A percentile compares a stretch with the other conserved stretches of the same genome.
Conservation (phyloP, 2,797 vertebrate genomes). For the Melopsittacus undulatus region DNA sequence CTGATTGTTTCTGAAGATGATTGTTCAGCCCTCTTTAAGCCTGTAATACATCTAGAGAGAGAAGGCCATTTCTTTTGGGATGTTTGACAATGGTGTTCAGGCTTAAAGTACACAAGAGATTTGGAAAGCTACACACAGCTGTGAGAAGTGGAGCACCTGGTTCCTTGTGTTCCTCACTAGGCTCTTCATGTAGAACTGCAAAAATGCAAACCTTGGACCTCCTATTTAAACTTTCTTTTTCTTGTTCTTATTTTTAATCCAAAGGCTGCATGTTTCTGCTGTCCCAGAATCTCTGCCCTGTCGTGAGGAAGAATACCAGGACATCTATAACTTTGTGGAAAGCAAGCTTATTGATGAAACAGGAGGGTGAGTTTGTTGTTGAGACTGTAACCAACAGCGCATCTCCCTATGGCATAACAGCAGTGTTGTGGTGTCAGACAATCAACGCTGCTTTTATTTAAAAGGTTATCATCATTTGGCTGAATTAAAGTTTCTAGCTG, state of each 20-base stretch:
- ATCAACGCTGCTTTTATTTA: not conserved
- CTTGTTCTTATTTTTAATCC: not conserved
- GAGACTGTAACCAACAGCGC: not conserved
- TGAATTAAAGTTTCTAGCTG: not conserved
- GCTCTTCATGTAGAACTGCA: not conserved
- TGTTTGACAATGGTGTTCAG: not conserved
- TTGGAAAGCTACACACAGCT: not conserved
- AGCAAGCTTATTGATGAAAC: constrained; percentile 91
- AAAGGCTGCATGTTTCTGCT: constrained; percentile 91
- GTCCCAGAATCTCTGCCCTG: constrained; percentile 93
- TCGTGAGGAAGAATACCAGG: constrained; percentile 95
- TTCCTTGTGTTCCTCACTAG: not conserved
- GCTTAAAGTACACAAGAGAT: not conserved
- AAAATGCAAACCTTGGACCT: not conserved
- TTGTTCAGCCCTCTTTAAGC: not conserved
- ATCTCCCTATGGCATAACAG: not conserved
- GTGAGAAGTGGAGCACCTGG: not conserved
- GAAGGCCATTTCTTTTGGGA: not conserved
- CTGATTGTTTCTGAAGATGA: not conserved
- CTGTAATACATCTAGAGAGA: not conserved
- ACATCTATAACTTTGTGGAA: constrained; percentile 96
- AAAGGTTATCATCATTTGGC: not conserved
- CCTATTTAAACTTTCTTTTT: not conserved
- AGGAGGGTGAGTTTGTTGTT: constrained; percentile 86
- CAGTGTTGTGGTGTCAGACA: not conserved